Evolutionary conservation across 2,888 invertebrate species (phyloP), one percentile per base, ranked within the genome.

Genomic region (Protonemura montana): DNA sequence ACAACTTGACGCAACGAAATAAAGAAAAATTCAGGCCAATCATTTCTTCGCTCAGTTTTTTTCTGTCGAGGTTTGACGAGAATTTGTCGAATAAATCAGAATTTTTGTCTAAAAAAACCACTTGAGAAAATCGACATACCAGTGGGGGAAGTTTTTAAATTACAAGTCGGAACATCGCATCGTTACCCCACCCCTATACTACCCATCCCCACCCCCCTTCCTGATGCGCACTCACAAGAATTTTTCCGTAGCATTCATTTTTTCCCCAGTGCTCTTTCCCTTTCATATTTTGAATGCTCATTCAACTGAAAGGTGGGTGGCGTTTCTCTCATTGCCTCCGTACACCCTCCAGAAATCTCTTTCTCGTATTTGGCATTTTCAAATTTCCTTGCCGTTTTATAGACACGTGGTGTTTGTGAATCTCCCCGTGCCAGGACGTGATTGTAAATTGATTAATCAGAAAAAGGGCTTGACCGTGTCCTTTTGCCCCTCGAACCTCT

Each of bases 101-200:
- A 82, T 30, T 41, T 83, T 59, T 59, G 59, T 27, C 78, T 78
- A 83, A 42, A n/a, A n/a, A 30, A 83, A 25, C 83, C 26, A 59
- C 41, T 83, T 41, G 26, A 83, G 83, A 42, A 81, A 81, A 28
- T 81, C 84, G 29, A 76, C 84, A 84, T 59, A 21, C 84, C 84
- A 84, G 28, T 84, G 84, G 84, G 84, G 59, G 76, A 27, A 59
- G 59, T 84, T 84, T 84, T 84, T 84, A 84, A 84, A 84, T 84
- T 84, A 76, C 84, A 84, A 84, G 27, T 84, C 84, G 26, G 84
- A 84, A 76, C 84, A 84, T 84, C 84, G 59, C 84, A 59, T 30
- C 76, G 29, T 84, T 84, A 59, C 59, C 59, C 59, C 84, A 59
- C 28, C 84, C 76, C 76, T 76, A 0, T 26, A 28, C 27, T 76